These are phyloP conservation scores for Himalopsyche anomala DNA, from an alignment of 2,888 invertebrate species.

Conservation along the genomic window DNA sequence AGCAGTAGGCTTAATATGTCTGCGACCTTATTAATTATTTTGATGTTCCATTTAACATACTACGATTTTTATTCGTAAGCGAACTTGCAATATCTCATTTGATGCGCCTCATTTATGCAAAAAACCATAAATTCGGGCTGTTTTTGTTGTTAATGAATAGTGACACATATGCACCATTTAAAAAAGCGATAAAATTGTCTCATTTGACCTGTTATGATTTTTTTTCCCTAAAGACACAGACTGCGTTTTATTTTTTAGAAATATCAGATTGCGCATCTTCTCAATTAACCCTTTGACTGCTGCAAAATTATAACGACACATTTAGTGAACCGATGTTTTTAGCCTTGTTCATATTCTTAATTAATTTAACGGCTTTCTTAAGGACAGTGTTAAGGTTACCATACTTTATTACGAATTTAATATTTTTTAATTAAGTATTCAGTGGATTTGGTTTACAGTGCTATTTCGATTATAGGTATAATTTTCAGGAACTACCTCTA, in stretches of 20 bases:
- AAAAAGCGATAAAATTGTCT: constrained; percentile 32
- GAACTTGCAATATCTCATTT: neutral
- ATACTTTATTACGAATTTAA: too few relatives aligned
- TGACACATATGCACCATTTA: constrained; percentile 38
- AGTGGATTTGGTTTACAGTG: too few relatives aligned
- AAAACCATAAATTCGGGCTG: constrained; percentile 4
- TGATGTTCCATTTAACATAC: neutral
- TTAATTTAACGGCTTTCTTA: constrained; percentile 11
- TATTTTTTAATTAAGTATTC: too few relatives aligned
- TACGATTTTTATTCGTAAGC: neutral
- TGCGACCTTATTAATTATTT: neutral
- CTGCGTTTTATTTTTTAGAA: constrained; percentile 27
- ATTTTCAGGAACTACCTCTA: too few relatives aligned
- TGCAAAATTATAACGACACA: neutral
- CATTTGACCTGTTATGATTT: constrained; percentile 31
- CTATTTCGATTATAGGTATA: too few relatives aligned
- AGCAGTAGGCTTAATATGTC: neutral
- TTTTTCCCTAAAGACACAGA: constrained; percentile 12
- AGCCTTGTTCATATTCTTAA: constrained; percentile 4
- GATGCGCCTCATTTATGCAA: neutral
- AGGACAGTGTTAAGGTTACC: neutral
- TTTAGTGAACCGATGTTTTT: constrained; percentile 10
- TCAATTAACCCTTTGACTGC: constrained; percentile 24
- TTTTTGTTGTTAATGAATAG: constrained; percentile 28
- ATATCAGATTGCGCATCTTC: constrained; percentile 21